Conservation (phyloP, 1,140 invertebrate genomes). For the Mamestra configurata region DNA sequence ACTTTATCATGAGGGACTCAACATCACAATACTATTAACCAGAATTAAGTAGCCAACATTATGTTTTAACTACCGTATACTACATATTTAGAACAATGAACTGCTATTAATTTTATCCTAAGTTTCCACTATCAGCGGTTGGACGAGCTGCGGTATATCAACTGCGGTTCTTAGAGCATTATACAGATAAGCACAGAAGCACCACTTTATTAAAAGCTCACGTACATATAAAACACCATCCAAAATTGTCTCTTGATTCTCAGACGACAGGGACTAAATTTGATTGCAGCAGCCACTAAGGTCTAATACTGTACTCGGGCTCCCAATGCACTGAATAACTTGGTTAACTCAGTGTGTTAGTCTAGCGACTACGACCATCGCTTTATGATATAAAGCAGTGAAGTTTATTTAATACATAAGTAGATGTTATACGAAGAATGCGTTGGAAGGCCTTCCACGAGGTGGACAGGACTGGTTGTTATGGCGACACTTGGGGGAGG, state of each 20-base stretch:
- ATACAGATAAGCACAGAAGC: slow-evolving; percentile 15
- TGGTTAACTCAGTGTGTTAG: slow-evolving; percentile 4
- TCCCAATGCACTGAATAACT: not conserved
- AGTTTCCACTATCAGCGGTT: slow-evolving; percentile 42
- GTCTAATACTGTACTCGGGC: not conserved
- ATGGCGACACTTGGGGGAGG: too few relatives aligned
- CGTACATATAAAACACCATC: not conserved
- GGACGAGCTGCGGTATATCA: slow-evolving; percentile 63
- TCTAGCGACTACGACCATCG: not conserved
- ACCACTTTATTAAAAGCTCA: slow-evolving; percentile 11
- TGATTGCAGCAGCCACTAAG: not conserved
- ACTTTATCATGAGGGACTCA: too few relatives aligned
- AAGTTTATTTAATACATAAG: not conserved
- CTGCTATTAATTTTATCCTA: slow-evolving; percentile 34
- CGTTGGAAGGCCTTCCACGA: too few relatives aligned
- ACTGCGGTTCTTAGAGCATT: slow-evolving; percentile 60
- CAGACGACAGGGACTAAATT: not conserved
- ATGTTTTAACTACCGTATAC: not conserved
- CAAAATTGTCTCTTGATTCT: not conserved
- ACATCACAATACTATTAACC: not conserved
- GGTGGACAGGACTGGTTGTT: too few relatives aligned
- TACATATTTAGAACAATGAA: slow-evolving; percentile 34
- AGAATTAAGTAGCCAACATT: slow-evolving; percentile 3
- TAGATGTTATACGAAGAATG: too few relatives aligned
- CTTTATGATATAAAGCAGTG: not conserved